Evolutionary conservation across 2,888 invertebrate species (phyloP).

Genomic region (Luperina nickerlii): DNA sequence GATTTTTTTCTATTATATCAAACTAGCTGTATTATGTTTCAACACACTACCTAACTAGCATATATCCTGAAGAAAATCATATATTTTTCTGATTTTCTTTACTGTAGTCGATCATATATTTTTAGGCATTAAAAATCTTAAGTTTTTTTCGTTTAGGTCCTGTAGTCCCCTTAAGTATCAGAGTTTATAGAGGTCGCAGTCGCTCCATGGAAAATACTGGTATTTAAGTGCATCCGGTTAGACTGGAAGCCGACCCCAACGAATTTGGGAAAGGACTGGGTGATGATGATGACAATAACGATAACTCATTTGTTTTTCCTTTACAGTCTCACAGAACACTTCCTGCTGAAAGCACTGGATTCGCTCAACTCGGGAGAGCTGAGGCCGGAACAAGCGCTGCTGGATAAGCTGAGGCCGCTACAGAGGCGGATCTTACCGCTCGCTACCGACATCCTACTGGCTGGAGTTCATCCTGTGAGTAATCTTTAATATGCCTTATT

Average conservation of each 20-base stretch:
- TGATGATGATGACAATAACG: not conserved
- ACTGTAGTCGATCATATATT: too few species aligned
- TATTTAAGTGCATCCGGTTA: not conserved
- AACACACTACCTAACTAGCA: too few species aligned
- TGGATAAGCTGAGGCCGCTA: constrained; percentile 82
- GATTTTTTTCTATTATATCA: too few species aligned
- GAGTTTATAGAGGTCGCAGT: not conserved
- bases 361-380: constrained; percentile 71
- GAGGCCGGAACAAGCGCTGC: constrained; percentile 79
- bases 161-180: too few species aligned
- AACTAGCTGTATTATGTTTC: too few species aligned
- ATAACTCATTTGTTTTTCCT: not conserved
- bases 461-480: constrained; percentile 86
- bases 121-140: too few species aligned
- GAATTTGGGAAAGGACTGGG: not conserved
- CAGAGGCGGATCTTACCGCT: constrained; percentile 80
- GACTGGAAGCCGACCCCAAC: not conserved
- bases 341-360: constrained; percentile 77
- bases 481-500: not conserved
- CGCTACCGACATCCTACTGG: constrained; percentile 82
- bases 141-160: too few species aligned
- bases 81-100: too few species aligned
- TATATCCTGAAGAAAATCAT: too few species aligned
- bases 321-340: constrained; percentile 84
- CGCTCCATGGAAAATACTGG: not conserved